These are phyloP conservation scores for Biston stratarius DNA, from an alignment of 2,888 invertebrate genomes.

Conservation along the genomic window DNA sequence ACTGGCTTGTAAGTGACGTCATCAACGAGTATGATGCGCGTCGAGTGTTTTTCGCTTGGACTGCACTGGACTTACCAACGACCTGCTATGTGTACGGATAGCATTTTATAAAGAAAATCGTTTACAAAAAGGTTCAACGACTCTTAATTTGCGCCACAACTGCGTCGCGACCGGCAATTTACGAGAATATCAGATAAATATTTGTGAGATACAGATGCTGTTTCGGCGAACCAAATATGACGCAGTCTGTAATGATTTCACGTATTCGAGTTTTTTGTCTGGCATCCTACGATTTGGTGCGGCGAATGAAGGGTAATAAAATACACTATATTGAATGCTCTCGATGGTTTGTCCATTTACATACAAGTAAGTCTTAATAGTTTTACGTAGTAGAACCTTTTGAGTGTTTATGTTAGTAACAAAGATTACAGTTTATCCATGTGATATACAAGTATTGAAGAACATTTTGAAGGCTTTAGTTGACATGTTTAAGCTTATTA, in stretches of 20 bases:
- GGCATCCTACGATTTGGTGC: constrained; percentile 18
- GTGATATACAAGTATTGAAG: too few species aligned
- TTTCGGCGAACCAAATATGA: constrained; percentile 55
- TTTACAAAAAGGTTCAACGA: constrained; percentile 60
- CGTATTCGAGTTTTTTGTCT: constrained; percentile 37
- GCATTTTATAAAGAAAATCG: constrained; percentile 35
- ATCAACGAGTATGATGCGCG: constrained; percentile 33
- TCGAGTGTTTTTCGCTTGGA: neutral
- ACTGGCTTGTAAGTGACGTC: constrained; percentile 10
- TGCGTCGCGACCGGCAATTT: constrained; percentile 57
- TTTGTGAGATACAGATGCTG: constrained; percentile 58
- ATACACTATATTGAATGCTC: constrained; percentile 6
- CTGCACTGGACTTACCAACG: constrained; percentile 30
- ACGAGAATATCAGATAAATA: constrained; percentile 70
- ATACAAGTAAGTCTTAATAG: neutral
- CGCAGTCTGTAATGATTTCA: constrained; percentile 41
- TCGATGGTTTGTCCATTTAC: constrained; percentile 5
- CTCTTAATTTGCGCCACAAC: constrained; percentile 57
- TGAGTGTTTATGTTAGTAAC: too few species aligned
- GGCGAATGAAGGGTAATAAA: constrained; percentile 21
- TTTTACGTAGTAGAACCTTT: neutral
- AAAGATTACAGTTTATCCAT: too few species aligned
- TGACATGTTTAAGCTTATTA: too few species aligned
- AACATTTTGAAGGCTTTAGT: too few species aligned
- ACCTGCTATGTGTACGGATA: constrained; percentile 29